phyloP scores from a whole-genome alignment of 2,797 vertebrate species.

The Rhadinocentrus ornatus region DNA sequence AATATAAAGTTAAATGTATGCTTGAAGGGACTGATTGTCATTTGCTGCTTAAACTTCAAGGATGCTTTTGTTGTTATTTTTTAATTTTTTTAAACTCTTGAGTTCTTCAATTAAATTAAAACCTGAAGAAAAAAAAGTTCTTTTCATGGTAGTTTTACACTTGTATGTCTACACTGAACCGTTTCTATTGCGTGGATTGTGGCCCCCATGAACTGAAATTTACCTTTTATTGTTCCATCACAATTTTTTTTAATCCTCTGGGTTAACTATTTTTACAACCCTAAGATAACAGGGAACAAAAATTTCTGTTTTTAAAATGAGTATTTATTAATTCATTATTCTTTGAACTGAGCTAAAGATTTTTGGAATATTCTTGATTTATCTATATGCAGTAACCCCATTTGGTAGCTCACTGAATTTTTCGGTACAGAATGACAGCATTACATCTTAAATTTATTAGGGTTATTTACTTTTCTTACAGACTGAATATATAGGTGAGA shows the following conservation, averaged over 20 bases:
- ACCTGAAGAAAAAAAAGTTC: too few relatives aligned
- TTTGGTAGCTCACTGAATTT: constrained; percentile 23
- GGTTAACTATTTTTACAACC: constrained; percentile 45
- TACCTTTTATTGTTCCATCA: constrained; percentile 41
- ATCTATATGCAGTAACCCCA: constrained; percentile 15
- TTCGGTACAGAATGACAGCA: constrained; percentile 22
- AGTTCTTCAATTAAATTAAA: constrained; percentile 19
- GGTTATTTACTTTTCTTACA: constrained; percentile 9
- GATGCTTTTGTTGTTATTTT: not conserved
- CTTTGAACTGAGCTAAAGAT: constrained; percentile 26
- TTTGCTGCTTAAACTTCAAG: not conserved
- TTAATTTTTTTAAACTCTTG: not conserved
- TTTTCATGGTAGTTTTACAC: constrained; percentile 32
- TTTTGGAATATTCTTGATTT: constrained; percentile 38
- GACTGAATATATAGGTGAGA: constrained; percentile 15
- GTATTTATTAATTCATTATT: constrained; percentile 21
- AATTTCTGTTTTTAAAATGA: constrained; percentile 32
- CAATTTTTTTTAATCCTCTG: constrained; percentile 47
- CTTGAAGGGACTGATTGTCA: not conserved
- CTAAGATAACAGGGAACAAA: constrained; percentile 47
- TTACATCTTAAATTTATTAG: not conserved
- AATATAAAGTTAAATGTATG: not conserved
- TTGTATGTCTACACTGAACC: constrained; percentile 30
- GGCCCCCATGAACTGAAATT: constrained; percentile 49
- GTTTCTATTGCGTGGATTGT: constrained; percentile 31